Evolutionary conservation across 1,140 invertebrate species (phyloP).

Genomic region (Drosophila melanica): DNA sequence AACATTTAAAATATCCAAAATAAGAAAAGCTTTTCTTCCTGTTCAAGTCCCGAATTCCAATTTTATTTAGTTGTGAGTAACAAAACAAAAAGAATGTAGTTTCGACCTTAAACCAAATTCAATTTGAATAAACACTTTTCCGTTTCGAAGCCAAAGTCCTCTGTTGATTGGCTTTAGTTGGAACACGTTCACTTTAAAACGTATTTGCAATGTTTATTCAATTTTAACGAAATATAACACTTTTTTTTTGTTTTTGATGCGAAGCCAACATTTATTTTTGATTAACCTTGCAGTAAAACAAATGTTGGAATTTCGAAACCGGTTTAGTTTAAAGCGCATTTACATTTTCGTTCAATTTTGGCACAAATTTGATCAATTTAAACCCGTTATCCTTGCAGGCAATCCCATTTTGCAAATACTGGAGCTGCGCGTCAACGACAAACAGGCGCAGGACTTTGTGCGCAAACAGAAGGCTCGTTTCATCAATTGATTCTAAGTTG

Average conservation of each 20-base stretch:
- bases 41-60: not conserved
- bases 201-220: too few species aligned
- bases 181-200: not conserved
- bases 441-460: slow-evolving; percentile 94
- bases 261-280: too few species aligned
- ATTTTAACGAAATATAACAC: too few species aligned
- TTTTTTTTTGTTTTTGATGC: too few species aligned
- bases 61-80: not conserved
- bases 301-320: not conserved
- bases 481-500: slow-evolving; percentile 84
- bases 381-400: slow-evolving; percentile 85
- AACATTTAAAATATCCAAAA: too few species aligned
- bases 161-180: too few species aligned
- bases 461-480: slow-evolving; percentile 89
- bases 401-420: slow-evolving; percentile 93
- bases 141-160: too few species aligned
- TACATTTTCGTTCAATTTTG: not conserved
- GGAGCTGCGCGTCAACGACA: slow-evolving; percentile 92
- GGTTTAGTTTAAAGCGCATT: not conserved
- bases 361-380: not conserved
- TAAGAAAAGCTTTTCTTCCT: too few species aligned
- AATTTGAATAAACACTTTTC: not conserved
- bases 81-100: not conserved
- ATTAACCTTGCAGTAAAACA: too few species aligned
- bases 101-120: not conserved